Percentiles rank a stretch among this genome's conserved stretches.
Conservation (phyloP, 1,140 invertebrate genomes). For the Belonocnema kinseyi region DNA sequence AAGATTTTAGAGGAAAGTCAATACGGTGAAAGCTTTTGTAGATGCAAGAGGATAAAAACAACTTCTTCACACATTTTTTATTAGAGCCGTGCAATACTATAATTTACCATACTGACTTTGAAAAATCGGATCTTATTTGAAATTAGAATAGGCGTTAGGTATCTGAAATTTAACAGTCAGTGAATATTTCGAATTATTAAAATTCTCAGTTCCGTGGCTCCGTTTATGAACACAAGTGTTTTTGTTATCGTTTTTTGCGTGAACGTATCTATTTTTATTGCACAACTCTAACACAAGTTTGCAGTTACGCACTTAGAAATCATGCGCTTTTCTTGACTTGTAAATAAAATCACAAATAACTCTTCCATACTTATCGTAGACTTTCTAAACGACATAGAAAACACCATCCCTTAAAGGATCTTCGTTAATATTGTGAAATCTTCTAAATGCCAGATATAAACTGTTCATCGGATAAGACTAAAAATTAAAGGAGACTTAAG, state of each 20-base stretch:
- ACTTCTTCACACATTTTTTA: neutral
- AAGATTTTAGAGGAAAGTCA: no score
- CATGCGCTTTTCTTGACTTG: neutral
- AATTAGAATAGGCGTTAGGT: no score
- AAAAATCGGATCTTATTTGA: no score
- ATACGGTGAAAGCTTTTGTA: no score
- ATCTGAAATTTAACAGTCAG: no score
- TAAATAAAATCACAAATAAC: constrained; percentile 19
- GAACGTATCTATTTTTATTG: neutral
- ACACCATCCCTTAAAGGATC: constrained; percentile 36
- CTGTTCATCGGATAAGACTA: constrained; percentile 9
- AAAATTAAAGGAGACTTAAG: constrained; percentile 9
- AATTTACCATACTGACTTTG: no score
- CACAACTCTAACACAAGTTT: neutral
- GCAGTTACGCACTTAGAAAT: neutral
- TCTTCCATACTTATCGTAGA: constrained; percentile 44
- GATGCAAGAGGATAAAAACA: no score
- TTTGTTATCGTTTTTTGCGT: no score
- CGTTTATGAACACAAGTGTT: no score
- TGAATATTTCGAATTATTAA: no score
- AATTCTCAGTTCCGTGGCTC: no score
- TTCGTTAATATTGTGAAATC: neutral
- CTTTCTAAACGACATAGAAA: constrained; percentile 46
- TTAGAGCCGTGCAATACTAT: constrained; percentile 6
- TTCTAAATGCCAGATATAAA: neutral